Evolutionary conservation across 1,140 invertebrate species (phyloP).

Genomic region (Panulirus ornatus): DNA sequence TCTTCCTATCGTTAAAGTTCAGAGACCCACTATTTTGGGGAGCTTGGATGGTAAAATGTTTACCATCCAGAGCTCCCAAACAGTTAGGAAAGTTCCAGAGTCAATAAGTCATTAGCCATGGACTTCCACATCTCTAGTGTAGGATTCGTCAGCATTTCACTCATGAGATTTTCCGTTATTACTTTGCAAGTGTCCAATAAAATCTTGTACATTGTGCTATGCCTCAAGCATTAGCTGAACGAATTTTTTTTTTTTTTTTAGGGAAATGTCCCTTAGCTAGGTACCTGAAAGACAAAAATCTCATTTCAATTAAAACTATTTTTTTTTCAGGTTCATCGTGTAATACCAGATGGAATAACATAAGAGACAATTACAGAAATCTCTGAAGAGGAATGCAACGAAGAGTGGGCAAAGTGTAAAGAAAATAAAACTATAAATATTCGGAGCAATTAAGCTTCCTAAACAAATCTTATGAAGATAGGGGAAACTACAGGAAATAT

Average conservation of each 20-base stretch:
- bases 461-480: conserved; percentile 29
- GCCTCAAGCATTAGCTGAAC: conserved; percentile 48
- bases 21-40: conserved; percentile 18
- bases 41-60: neutral
- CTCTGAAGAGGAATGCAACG: conserved; percentile 45
- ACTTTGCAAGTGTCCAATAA: neutral
- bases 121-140: conserved; percentile 2
- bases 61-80: neutral
- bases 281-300: conserved; percentile 34
- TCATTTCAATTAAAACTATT: conserved; percentile 20
- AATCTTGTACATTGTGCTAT: conserved; percentile 7
- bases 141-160: conserved; percentile 2
- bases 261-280: conserved; percentile 43
- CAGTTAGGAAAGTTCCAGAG: conserved; percentile 14
- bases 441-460: conserved; percentile 42
- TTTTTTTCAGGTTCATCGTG: conserved; percentile 51
- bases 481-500: conserved; percentile 12
- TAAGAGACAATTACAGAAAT: conserved; percentile 57
- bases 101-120: neutral
- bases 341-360: conserved; percentile 46
- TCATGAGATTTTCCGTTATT: conserved; percentile 10
- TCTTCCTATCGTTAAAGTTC: conserved; percentile 34
- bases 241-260: conserved; percentile 35
- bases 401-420: conserved; percentile 50
- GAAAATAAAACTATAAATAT: conserved; percentile 54